Evolutionary conservation across 2,113 vertebrate genomes (phyloP).

Genomic region (Neolamprologus modestus): DNA sequence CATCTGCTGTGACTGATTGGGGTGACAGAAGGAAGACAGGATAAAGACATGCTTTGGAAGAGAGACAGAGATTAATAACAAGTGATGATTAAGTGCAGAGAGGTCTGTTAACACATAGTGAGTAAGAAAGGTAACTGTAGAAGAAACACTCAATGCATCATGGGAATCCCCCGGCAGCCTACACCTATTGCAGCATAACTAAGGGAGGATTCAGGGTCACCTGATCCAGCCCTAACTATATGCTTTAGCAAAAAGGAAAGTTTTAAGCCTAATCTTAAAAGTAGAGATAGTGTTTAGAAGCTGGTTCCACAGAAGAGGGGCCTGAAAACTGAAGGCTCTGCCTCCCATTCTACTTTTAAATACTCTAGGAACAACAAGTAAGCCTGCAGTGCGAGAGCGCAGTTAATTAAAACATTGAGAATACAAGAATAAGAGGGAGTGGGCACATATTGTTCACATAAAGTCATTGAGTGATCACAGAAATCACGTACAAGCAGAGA

Average conservation of each 20-base stretch:
- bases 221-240: background rate
- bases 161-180: background rate
- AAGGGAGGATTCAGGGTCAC: background rate
- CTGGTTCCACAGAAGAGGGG: background rate
- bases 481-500: background rate
- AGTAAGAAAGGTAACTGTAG: background rate
- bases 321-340: background rate
- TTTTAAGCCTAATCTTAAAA: background rate
- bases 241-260: background rate
- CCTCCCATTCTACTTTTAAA: background rate
- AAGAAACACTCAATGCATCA: background rate
- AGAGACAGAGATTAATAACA: background rate
- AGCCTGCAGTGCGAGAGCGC: fast-evolving
- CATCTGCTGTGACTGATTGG: fast-evolving
- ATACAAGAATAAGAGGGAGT: background rate
- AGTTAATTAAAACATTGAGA: background rate
- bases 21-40: background rate
- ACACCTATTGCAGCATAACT: fast-evolving
- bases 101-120: background rate
- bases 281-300: background rate
- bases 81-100: background rate
- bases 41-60: fast-evolving
- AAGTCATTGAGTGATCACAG: background rate
- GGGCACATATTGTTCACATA: background rate
- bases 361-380: background rate